Evolutionary conservation across 2,113 vertebrate species (phyloP), one percentile per base, ranked within the genome.

Genomic region (Gobius niger): DNA sequence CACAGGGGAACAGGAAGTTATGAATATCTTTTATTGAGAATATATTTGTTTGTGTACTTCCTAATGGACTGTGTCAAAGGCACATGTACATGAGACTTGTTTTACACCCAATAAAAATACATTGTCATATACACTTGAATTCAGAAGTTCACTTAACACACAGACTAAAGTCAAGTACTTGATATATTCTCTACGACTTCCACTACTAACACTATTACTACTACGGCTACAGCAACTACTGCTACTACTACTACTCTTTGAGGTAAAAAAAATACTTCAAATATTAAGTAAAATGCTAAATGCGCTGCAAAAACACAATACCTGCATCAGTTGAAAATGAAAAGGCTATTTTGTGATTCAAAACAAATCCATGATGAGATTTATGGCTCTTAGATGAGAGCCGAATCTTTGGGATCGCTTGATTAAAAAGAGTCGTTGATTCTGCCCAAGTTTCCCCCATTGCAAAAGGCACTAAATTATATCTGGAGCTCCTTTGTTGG

Each of bases 21-120:
- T 69, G 6, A 54, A 67, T 56, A 49, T 59, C 63, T 11, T 60
- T 40, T 67, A 40, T 70, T 66, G 13, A 65, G 52, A 78, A 73
- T 60, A 61, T 74, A 76, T 50, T 67, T 51, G 16, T 52, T 65
- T 69, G 14, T 46, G 69, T 54, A 18, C 44, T 19, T 51, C 14
- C 9, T 16, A 53, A 67, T 68, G 65, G 52, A 74, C 14, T 56
- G 49, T 62, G 52, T n/a, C 24, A 57, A 40, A 34, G 34, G 24
- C 19, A 56, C 3, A 56, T 56, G 40, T 40, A 57, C 54, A 40
- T 60, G 40, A 34, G 40, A 54, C 9, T 4, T 54, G 16, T 18
- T 54, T 41, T 40, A 40, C 13, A 34, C 24, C 12, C 18, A 41
- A 15, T 41, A 40, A 40, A 59, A 59, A 59, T 40, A 40, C 34